Base-by-base conservation (phyloP, 2,113 vertebrate species). In the Gila orcuttii region DNA sequence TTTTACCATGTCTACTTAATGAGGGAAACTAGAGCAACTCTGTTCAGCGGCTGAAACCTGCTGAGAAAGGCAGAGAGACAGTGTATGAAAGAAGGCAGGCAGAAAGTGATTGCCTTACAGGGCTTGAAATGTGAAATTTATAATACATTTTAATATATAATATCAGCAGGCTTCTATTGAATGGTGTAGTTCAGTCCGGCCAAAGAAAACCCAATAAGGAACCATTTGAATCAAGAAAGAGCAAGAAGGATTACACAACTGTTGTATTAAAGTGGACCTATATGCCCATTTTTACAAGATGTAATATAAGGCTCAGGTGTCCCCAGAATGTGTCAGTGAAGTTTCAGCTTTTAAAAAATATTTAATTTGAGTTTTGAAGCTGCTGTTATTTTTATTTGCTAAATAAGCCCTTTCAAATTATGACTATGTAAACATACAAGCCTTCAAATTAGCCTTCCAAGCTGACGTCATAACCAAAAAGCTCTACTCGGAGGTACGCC, bases 1-100 rank as follows among this genome's bases (percentile, higher is more conserved):
- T 47, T 47, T n/a, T 28, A 42, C n/a, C 83, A 62, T 71, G n/a
- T 84, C 23, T 28, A 15, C 13, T 73, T 85, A 82, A 25, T 28
- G 45, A 28, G 13, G n/a, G 45, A 31, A 77, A 77, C 47, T 55
- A 57, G 9, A 36, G 17, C 23, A n/a, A 59, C 52, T 33, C 25
- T 31, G 47, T 55, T 77, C n/a, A 75, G 42, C 4, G 23, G 73
- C 9, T 77, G 0, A 55, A 55, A 31, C 50, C 47, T 77, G 47
- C 74, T 33, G 47, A 57, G 76, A 36, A 23, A 23, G 25, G 25
- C 28, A 23, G 17, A 19, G 31, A 68, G 66, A 36, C 31, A 66
- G 55, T 8, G 21, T 21, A 73, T 57, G 36, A 23, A 42, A 19
- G 4, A 4, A 9, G 19, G 36, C 11, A 42, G 36, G 9, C 36